Evolutionary conservation across 2,797 vertebrate genomes (phyloP).

Genomic region (Chelon labrosus): DNA sequence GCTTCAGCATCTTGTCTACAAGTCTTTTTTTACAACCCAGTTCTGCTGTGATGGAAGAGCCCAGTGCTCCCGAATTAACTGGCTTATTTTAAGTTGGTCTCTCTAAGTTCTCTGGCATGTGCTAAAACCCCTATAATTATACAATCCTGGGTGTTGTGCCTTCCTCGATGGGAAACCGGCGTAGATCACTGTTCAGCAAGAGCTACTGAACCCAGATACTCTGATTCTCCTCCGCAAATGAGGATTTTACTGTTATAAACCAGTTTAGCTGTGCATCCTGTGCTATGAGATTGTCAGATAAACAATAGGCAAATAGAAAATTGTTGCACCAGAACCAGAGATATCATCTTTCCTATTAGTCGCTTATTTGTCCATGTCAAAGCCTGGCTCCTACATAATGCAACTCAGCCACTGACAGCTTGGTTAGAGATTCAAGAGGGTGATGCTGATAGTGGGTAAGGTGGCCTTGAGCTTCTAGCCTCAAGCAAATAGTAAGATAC

Average conservation of each 20-base stretch:
- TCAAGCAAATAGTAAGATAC: too few relatives aligned
- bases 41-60: not conserved
- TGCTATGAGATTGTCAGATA: not conserved
- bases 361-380: not conserved
- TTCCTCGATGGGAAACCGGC: not conserved
- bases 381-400: not conserved
- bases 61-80: not conserved
- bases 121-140: slow-evolving; percentile 39
- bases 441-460: not conserved
- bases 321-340: not conserved
- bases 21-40: slow-evolving; percentile 2
- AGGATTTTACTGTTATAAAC: slow-evolving; percentile 24
- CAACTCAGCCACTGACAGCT: not conserved
- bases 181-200: not conserved
- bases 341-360: not conserved
- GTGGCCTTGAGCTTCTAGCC: too few relatives aligned
- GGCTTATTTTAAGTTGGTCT: not conserved
- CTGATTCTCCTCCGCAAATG: slow-evolving; percentile 17
- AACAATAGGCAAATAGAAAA: not conserved
- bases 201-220: slow-evolving; percentile 8
- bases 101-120: slow-evolving; percentile 14
- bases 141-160: not conserved
- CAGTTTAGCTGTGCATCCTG: not conserved
- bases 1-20: slow-evolving; percentile 5
- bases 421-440: not conserved